phyloP scores from a whole-genome alignment of 2,888 invertebrate species.

The Lamellibrachia columna region DNA sequence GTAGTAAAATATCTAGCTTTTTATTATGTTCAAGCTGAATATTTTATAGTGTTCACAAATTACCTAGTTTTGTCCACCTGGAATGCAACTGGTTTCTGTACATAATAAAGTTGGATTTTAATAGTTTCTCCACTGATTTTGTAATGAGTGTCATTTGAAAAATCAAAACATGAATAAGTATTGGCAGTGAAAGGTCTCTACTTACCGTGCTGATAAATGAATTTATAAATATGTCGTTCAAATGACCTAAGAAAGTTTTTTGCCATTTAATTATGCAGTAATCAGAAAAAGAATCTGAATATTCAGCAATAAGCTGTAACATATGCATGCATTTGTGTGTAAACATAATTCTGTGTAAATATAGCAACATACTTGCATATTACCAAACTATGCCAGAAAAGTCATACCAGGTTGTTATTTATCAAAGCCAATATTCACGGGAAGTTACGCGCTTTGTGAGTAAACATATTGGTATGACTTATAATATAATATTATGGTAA shows the following conservation, averaged over 20 bases:
- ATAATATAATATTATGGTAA: not conserved
- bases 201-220: not conserved
- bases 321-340: not conserved
- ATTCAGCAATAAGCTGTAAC: not conserved
- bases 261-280: not conserved
- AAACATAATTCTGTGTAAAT: not conserved
- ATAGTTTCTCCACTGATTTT: not conserved
- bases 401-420: not conserved
- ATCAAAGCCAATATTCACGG: not conserved
- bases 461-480: not conserved
- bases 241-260: not conserved
- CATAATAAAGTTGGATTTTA: not conserved
- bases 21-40: not conserved
- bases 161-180: not conserved
- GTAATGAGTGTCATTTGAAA: not conserved
- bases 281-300: not conserved
- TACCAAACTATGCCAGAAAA: not conserved
- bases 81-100: not conserved
- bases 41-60: not conserved
- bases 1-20: not conserved
- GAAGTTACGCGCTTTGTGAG: not conserved
- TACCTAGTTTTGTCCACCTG: not conserved
- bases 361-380: not conserved
- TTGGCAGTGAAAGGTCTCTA: not conserved
- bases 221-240: not conserved